Evolutionary conservation across 2,797 vertebrate species (phyloP), one percentile per base, ranked within the genome.

Genomic region (Lerista edwardsae): DNA sequence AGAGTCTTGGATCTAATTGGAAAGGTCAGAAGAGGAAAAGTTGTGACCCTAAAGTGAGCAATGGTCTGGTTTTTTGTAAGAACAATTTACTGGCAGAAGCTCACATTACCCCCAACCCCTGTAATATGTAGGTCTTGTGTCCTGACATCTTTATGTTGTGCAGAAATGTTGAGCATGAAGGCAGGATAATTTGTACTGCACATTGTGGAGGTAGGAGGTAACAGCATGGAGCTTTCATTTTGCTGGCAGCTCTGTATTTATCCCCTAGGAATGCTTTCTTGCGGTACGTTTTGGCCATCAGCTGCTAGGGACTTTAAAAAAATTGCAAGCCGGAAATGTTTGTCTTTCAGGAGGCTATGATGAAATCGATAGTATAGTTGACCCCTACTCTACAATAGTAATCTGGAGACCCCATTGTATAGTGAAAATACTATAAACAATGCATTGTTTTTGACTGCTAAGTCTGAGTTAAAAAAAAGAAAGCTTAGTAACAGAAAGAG

Each of bases 361-460:
- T 75, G 73, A 75, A 55, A 55, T 34, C 31, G n/a, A 7, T 14
- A 47, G 6, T 55, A 55, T 17, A 55, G 51, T 55, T 3, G 14
- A 55, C 14, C 51, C 51, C 15, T 55, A 15, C 51, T 55, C 19
- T 55, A 55, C 51, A 17, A 55, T 55, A 55, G 51, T 17, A 55
- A 17, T 55, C 51, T 55, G 11, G 51, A 17, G 51, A 55, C 51
- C 14, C 51, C 14, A 55, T 17, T 55, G 51, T 55, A 55, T 55
- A 55, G 51, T 55, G 15, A 55, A 55, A 55, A 55, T 55, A 10
- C 9, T 51, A 10, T 12, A 51, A 51, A 51, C 14, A 51, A 51
- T 51, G 47, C 47, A 9, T 51, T 51, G 4, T 44, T 88, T 86
- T 85, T 91, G 92, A 87, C 92, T 91, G 92, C 90, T 92, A 91